Percentiles rank a stretch among this genome's conserved stretches.
Conservation (phyloP, 2,113 vertebrate genomes). For the Phyllostomus hastatus region DNA sequence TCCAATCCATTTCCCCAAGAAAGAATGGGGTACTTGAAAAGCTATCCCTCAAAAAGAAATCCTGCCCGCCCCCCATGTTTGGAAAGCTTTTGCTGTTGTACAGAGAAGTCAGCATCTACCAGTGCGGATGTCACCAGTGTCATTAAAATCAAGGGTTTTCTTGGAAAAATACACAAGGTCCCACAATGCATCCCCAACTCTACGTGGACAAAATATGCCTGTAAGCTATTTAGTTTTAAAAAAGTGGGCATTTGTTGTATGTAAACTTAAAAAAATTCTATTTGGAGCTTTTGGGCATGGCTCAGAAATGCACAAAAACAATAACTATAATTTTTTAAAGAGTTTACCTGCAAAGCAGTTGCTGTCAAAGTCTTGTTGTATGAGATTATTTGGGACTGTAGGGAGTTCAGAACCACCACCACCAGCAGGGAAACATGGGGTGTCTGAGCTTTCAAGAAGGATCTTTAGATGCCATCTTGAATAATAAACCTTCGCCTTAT, state of each 20-base stretch:
- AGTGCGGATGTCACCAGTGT: neutral
- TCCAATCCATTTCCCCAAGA: neutral
- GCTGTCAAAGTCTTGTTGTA: neutral
- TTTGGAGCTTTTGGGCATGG: neutral
- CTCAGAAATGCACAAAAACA: neutral
- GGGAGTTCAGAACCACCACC: rapidly evolving
- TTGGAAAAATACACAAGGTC: neutral
- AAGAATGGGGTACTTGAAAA: neutral
- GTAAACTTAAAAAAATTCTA: neutral
- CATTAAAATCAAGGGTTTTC: neutral
- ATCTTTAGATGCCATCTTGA: neutral
- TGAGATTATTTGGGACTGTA: neutral
- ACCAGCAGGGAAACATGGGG: rapidly evolving
- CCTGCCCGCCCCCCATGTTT: too few relatives aligned
- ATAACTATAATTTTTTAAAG: neutral
- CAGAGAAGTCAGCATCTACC: neutral
- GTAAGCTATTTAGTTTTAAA: neutral
- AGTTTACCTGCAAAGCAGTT: neutral
- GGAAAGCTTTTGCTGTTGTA: neutral
- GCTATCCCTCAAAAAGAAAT: neutral
- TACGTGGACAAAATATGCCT: neutral
- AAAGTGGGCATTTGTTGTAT: neutral
- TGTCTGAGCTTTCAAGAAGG: neutral
- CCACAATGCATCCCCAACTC: neutral
- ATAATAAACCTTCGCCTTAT: neutral